A percentile compares a stretch with the other conserved stretches of the same genome.
Evolutionary conservation across 2,797 vertebrate genomes (phyloP).

Genomic region (Heterohyrax brucei): DNA sequence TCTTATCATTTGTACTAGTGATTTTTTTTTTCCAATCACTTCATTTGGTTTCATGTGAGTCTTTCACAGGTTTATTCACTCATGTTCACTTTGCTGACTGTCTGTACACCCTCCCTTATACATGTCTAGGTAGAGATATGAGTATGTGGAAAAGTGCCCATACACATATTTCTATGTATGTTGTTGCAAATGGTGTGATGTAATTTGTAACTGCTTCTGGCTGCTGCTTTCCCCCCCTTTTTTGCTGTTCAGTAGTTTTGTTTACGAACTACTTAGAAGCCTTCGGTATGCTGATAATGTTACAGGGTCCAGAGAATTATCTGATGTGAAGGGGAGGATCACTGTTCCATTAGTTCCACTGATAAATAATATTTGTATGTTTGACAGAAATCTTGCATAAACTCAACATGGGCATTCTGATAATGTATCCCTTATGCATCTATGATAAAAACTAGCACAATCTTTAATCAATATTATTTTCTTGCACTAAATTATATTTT

Average conservation of each 20-base stretch:
- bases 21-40: constrained; percentile 83
- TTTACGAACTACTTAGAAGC: constrained; percentile 84
- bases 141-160: constrained; percentile 60
- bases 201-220: constrained; percentile 86
- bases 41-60: constrained; percentile 83
- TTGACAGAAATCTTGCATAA: background rate
- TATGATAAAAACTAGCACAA: background rate
- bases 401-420: background rate
- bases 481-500: constrained; percentile 37
- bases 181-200: constrained; percentile 84
- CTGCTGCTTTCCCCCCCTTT: constrained; percentile 83
- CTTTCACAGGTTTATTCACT: constrained; percentile 82
- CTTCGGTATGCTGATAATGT: constrained; percentile 92
- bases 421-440: background rate
- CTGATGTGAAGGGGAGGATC: constrained; percentile 22
- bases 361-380: constrained; percentile 13
- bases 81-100: constrained; percentile 85
- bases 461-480: background rate
- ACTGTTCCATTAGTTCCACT: constrained; percentile 68
- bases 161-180: constrained; percentile 84
- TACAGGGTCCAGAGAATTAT: constrained; percentile 75
- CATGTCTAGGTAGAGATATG: constrained; percentile 68
- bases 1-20: constrained; percentile 92
- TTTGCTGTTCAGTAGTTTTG: constrained; percentile 83
- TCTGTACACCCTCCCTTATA: constrained; percentile 66